phyloP scores from a whole-genome alignment of 2,888 invertebrate genomes.

The Parapristionchus giblindavisi region DNA sequence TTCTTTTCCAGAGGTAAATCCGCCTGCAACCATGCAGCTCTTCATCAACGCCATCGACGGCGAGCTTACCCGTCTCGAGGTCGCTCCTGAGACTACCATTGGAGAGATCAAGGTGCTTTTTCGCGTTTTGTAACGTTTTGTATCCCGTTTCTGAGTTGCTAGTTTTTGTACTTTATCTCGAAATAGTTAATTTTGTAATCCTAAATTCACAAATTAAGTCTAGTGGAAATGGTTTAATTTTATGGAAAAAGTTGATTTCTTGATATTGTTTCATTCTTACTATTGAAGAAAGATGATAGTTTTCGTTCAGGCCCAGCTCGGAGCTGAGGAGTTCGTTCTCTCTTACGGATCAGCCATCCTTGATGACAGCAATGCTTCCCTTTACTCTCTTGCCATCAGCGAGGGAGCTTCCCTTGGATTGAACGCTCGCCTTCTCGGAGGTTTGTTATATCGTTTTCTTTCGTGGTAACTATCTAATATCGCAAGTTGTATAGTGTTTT shows the following conservation, averaged over 20 bases:
- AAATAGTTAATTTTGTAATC: too few species aligned
- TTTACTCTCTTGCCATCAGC: constrained; percentile 55
- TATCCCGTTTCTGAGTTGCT: too few species aligned
- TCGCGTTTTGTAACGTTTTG: constrained; percentile 11
- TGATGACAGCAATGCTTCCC: constrained; percentile 52
- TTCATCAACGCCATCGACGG: constrained; percentile 63
- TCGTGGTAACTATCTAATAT: not conserved
- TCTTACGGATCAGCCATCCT: constrained; percentile 59
- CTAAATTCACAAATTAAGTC: too few species aligned
- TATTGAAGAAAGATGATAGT: not conserved
- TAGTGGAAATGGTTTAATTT: not conserved
- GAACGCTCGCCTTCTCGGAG: constrained; percentile 66
- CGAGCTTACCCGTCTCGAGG: constrained; percentile 57
- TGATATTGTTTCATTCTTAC: not conserved
- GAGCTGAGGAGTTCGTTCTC: constrained; percentile 54
- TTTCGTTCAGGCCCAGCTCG: constrained; percentile 53
- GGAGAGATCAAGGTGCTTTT: constrained; percentile 57
- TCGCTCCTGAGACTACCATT: constrained; percentile 58
- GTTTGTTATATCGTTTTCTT: constrained; percentile 41
- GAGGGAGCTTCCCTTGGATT: constrained; percentile 59
- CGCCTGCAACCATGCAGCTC: constrained; percentile 57
- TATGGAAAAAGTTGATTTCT: not conserved
- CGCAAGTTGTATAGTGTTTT: too few species aligned
- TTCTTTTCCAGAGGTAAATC: not conserved
- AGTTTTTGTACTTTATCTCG: too few species aligned